These are phyloP conservation scores for Drosophila kikkawai DNA, from an alignment of 1,140 invertebrate genomes.

Conservation along the genomic window DNA sequence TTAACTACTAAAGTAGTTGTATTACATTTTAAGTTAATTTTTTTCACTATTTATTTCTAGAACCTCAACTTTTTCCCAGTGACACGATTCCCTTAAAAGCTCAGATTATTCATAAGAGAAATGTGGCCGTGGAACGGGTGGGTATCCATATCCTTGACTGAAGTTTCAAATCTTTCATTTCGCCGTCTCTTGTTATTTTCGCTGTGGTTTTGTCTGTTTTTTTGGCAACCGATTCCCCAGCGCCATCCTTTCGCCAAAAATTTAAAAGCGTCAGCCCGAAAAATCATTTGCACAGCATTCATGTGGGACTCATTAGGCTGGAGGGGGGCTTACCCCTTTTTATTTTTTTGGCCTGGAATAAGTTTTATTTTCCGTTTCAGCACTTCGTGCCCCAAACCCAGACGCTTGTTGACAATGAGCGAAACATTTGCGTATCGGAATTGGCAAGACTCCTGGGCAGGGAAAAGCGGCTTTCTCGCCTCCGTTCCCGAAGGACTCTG, in stretches of 20 bases:
- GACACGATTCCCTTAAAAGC: constrained; percentile 10
- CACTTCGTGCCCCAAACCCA: neutral
- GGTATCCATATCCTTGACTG: constrained; percentile 4
- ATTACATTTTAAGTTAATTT: neutral
- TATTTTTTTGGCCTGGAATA: constrained; percentile 32
- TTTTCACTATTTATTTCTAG: neutral
- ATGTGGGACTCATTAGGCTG: constrained; percentile 69
- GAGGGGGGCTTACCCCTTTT: constrained; percentile 4
- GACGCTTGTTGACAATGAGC: constrained; percentile 55
- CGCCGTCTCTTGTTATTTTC: constrained; percentile 24
- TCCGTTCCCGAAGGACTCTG: constrained; percentile 25
- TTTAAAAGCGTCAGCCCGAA: constrained; percentile 64
- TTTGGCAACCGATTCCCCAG: constrained; percentile 3
- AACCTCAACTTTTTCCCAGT: neutral
- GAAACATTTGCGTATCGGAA: constrained; percentile 56
- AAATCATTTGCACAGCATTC: constrained; percentile 67
- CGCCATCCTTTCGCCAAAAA: constrained; percentile 12
- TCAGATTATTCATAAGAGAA: constrained; percentile 12
- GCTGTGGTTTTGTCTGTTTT: constrained; percentile 1
- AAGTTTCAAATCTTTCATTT: constrained; percentile 8
- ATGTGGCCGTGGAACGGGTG: neutral
- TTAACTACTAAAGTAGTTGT: neutral
- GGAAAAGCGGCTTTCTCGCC: constrained; percentile 5
- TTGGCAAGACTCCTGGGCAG: constrained; percentile 43
- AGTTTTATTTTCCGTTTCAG: constrained; percentile 45